These are phyloP conservation scores for Gambusia affinis DNA, from an alignment of 2,113 vertebrate species.

Conservation along the genomic window DNA sequence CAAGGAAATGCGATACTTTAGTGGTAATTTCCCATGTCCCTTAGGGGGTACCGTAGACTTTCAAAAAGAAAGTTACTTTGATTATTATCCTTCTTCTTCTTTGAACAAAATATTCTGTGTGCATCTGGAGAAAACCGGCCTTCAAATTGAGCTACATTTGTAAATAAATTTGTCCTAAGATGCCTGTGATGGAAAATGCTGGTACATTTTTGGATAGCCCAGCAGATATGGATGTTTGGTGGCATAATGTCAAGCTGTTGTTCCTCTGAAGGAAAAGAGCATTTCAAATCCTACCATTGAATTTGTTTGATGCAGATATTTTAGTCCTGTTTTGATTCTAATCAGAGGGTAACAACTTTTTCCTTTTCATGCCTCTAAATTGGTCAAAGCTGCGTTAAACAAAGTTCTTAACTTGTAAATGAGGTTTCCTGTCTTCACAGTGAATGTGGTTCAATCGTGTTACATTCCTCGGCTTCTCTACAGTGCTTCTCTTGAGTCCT, in stretches of 20 bases:
- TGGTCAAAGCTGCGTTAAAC: not conserved
- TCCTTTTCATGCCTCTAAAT: not conserved
- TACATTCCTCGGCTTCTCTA: constrained; percentile 73
- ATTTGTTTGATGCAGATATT: not conserved
- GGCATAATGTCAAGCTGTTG: not conserved
- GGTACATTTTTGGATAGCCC: not conserved
- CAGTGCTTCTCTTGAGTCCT: constrained; percentile 54
- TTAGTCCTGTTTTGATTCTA: not conserved
- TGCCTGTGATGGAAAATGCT: too few relatives aligned
- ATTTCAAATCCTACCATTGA: too few relatives aligned
- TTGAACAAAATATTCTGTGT: too few relatives aligned
- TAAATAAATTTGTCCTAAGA: too few relatives aligned
- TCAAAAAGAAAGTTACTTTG: too few relatives aligned
- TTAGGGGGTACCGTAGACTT: too few relatives aligned
- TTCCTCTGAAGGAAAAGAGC: not conserved
- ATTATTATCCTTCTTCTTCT: too few relatives aligned
- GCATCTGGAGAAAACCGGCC: too few relatives aligned
- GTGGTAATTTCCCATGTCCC: too few relatives aligned
- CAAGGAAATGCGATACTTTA: too few relatives aligned
- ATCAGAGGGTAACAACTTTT: not conserved
- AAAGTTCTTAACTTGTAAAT: not conserved
- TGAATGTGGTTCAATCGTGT: constrained; percentile 69
- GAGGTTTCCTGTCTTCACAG: constrained; percentile 23
- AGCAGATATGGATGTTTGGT: not conserved
- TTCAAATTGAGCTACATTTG: too few relatives aligned